phyloP scores from a whole-genome alignment of 2,113 vertebrate genomes.

The Barnardius zonarius region DNA sequence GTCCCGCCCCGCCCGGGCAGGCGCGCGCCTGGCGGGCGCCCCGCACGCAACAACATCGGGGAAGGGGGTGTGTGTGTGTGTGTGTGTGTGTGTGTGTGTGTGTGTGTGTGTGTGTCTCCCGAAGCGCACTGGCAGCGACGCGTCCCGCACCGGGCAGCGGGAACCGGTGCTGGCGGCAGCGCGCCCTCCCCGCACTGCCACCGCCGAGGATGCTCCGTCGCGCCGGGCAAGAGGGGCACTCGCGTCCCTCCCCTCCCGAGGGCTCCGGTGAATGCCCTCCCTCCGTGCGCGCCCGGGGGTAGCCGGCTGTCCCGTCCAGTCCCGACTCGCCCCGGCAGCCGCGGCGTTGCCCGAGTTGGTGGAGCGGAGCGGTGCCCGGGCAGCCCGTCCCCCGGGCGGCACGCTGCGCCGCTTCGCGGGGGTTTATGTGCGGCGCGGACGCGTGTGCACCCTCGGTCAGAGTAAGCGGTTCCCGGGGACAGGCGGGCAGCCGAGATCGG shows the following conservation, averaged over 20 bases:
- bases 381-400: background rate
- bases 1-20: background rate
- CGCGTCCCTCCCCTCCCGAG: background rate
- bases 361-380: background rate
- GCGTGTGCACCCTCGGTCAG: background rate
- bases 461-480: background rate
- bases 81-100: too few relatives aligned
- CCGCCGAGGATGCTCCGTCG: background rate
- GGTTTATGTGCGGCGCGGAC: background rate
- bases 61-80: background rate
- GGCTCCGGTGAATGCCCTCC: background rate
- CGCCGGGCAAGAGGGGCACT: too few relatives aligned
- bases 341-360: too few relatives aligned
- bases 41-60: background rate
- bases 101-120: too few relatives aligned
- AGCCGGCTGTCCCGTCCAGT: background rate
- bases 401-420: background rate
- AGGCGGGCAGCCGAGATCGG: background rate
- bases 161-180: background rate
- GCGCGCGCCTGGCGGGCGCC: background rate
- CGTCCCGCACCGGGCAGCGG: background rate
- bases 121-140: background rate
- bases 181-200: background rate
- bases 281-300: background rate
- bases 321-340: background rate